Evolutionary conservation across 2,888 invertebrate species (phyloP), one percentile per base, ranked within the genome.

Genomic region (Ochropacha duplaris): DNA sequence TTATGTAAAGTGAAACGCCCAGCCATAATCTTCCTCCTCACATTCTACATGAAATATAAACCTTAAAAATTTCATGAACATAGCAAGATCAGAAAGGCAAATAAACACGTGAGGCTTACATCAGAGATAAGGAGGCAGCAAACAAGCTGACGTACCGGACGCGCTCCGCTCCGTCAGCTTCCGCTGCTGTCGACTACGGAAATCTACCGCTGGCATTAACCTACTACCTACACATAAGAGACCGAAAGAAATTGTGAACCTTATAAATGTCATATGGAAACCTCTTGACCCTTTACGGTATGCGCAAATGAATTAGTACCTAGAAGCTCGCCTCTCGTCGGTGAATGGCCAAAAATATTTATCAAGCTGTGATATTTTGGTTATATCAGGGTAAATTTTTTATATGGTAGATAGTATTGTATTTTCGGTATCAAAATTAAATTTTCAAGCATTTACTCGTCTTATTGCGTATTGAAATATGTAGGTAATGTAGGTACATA

Each of bases 81-180:
- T n/a, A 49, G 56, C 65, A 62, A 61, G 68, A 78, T 75, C 72
- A 68, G 72, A 74, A 77, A 72, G 61, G 71, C 74, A 77, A 79
- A 81, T 77, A 79, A 80, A 79, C 78, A 78, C 71, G 71, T 71
- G 65, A 74, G 60, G 62, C 64, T 65, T 59, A 69, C 71, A 69
- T 70, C 68, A 59, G 56, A 78, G 83, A 84, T 83, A 84, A 79
- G 77, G 68, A 77, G 74, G 74, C 72, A 79, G 72, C 76, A 79
- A 83, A 85, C 84, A 86, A 80, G 83, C 86, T 85, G 86, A 81
- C 86, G 81, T 69, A 51, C 81, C 82, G 88, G 86, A 87, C 76
- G 74, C 73, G 65, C 70, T 59, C 67, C 73, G 81, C 81, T 78
- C 75, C 75, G 81, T 79, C 79, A 80, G 82, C 74, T 81, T 84